Base-by-base conservation (phyloP, 2,113 vertebrate species). In the Orycteropus afer region DNA sequence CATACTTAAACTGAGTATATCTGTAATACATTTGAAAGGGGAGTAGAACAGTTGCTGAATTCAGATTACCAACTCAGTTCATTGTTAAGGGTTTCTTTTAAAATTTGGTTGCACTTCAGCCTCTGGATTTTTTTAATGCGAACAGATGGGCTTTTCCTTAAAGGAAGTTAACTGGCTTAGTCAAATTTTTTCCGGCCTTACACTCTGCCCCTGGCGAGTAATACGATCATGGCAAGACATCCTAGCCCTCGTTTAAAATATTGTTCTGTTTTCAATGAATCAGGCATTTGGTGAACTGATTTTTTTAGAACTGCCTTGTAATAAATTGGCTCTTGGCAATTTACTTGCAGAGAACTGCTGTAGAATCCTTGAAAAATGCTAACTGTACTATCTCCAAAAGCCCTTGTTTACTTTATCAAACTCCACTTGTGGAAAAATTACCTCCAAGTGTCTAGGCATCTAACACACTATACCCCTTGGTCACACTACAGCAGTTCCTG, bases 261-360 rank as follows among this genome's bases (percentile, higher is more conserved):
- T 69, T 82, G 32, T 89, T 63, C 53, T 81, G 69, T 86, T 91
- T 81, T 55, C 34, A 27, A 18, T 27, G 40, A 86, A 89, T 81
- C 34, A 18, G 78, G 78, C 29, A 45, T 69, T 86, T 65, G 23
- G 51, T 49, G 61, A 86, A 91, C 63, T 74, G 51, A 49, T 47
- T 81, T 81, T 85, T 86, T 67, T 29, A 94, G 47, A 85, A 65
- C 51, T 86, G 65, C 37, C 18, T 86, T 86, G 89, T 49, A 77
- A 34, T 67, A 74, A 76, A 71, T 57, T 53, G 22, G 51, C 51
- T 86, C 32, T 91, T 71, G 65, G 53, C 73, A 82, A 78, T 51
- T 49, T 59, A 14, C 51, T 51, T 86, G 63, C 45, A 82, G 67
- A 73, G 18, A 82, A 37, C 25, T 49, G 27, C 86, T 51, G 42